Base-by-base conservation (phyloP, 2,888 invertebrate species). In the Tenthredo distinguenda region DNA sequence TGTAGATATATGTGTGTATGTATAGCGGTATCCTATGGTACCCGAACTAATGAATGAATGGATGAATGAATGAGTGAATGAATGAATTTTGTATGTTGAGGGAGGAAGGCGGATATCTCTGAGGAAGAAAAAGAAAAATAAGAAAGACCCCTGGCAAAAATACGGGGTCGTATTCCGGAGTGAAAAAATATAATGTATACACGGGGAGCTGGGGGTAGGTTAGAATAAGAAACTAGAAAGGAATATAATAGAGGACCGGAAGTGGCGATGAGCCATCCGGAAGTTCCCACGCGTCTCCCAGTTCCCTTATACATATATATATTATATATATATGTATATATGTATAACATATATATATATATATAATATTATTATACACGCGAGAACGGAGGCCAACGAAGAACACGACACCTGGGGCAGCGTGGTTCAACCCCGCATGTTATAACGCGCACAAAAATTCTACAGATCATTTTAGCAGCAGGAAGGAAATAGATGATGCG, bases 251-350 rank as follows among this genome's bases (percentile, higher is more conserved):
- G 93, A 87, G 90, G 90, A 90, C 91, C 93, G 92, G 93, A 92
- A 93, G 93, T 91, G 90, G 90, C 90, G 89, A 89, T 89, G 90
- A 91, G 88, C 90, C 90, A 93, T 93, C 93, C 93, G 93, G 93
- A 93, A 93, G 93, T 93, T 93, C 93, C 92, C 93, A 93, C 93
- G 93, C 91, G 92, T 93, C 93, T 93, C 92, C 91, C 90, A 91
- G 92, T 93, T 93, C 93, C 93, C 91, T 90, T 47, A 62, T 7
- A 9, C n/a, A n/a, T 34, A 7, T 18, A 37, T 37, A n/a, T 62
- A 26, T 62, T n/a, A 55, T 58, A 58, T 58, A 58, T 91, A 62
- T 7, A 9, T 37, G 9, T 34, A 7, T 37, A 37, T 37, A n/a
- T 62, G 12, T 62, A 58, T 58, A 58, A 58, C 21, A 55, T n/a